Evolutionary conservation across 2,797 vertebrate genomes (phyloP).

Genomic region (Gymnocypris eckloni): DNA sequence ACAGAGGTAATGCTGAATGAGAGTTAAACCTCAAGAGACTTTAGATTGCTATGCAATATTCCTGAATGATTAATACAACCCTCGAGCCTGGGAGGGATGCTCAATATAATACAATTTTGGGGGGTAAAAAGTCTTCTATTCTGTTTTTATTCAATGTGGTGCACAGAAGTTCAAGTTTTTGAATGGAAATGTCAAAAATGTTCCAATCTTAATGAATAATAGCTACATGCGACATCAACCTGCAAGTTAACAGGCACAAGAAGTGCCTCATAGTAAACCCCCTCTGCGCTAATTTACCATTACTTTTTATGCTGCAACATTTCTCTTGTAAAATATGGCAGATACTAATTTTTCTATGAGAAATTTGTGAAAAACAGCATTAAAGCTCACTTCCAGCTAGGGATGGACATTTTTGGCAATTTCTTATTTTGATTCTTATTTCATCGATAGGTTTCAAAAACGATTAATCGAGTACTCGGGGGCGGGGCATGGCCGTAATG

Average conservation of each 20-base stretch:
- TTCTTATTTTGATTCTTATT: no score
- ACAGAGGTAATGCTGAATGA: slow-evolving; percentile 29
- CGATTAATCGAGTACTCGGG: no score
- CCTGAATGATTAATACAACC: slow-evolving; percentile 19
- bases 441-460: no score
- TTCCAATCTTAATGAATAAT: neutral
- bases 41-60: slow-evolving; percentile 1
- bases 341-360: neutral
- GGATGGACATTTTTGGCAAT: no score
- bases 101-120: neutral
- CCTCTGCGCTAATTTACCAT: neutral
- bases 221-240: neutral
- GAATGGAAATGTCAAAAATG: neutral
- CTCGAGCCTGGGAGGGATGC: neutral
- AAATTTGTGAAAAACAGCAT: slow-evolving; percentile 4
- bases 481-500: no score
- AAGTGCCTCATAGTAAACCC: neutral
- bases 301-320: neutral
- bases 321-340: slow-evolving; percentile 18
- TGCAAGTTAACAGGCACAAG: neutral
- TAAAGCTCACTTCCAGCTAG: neutral
- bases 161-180: neutral
- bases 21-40: slow-evolving; percentile 15
- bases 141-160: neutral
- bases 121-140: neutral